Evolutionary conservation across 2,113 vertebrate genomes (phyloP), one percentile per base, ranked within the genome.

Genomic region (Melanerpes formicivorus): DNA sequence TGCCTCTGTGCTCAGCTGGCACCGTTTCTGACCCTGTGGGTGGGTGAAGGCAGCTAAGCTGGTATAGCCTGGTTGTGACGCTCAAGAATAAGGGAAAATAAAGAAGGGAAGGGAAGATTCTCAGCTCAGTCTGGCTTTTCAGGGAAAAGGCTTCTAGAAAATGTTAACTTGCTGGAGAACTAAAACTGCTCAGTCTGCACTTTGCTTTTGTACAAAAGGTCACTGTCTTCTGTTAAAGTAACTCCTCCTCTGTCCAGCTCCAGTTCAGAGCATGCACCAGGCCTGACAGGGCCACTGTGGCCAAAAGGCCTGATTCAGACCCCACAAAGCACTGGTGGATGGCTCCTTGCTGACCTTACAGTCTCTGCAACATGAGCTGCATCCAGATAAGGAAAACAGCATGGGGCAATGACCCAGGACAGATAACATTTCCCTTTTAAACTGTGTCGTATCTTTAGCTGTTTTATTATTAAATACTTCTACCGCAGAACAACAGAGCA

Each of bases 131-230:
- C 7, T 56, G 37, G 5, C n/a, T 94, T 93, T 87, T 73, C 32
- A 66, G 27, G 34, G 34, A 66, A 92, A 81, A 82, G 40, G 34
- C 48, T 67, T 71, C 22, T 34, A 83, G 85, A 86, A 95, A 90
- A 84, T 0, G 58, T 90, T 88, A 88, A 78, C 69, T 88, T 37
- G 25, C 69, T 58, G 65, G 40, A 82, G 89, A 93, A 87, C 59
- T 34, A n/a, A 71, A 95, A 91, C 67, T 48, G 81, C 84, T 92
- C 72, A 32, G 46, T 93, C 79, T 83, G 89, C 91, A 52, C 34
- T 95, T 93, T 21, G 63, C 46, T 82, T 90, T 94, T 77, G 90
- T 84, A 93, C 87, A 90, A 90, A 96, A 95, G 89, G 92, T 95
- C 88, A 66, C 67, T 37, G 62, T 87, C 84, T 67, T 58, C 67